Percentiles rank a stretch among this genome's conserved stretches.
Conservation (phyloP, 2,113 vertebrate species). For the Cyprinus carpio region DNA sequence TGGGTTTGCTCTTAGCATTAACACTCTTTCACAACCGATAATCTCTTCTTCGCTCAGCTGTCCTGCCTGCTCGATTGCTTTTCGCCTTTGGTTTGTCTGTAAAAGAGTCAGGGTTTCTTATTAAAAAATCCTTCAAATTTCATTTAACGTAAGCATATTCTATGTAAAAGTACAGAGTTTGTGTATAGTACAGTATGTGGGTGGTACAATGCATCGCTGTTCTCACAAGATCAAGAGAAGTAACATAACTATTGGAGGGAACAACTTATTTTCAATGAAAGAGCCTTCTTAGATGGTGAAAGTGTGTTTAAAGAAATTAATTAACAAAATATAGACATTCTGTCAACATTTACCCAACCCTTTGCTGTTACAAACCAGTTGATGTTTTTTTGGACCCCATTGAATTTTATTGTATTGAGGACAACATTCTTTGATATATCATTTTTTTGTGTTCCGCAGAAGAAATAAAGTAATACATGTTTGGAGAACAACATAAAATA, state of each 20-base stretch:
- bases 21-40: neutral
- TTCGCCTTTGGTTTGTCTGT: neutral
- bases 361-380: neutral
- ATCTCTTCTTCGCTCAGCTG: neutral
- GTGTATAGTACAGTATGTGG: neutral
- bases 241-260: neutral
- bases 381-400: neutral
- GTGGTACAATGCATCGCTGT: too few species aligned
- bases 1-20: slow-evolving; percentile 15
- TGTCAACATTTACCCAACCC: neutral
- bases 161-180: neutral
- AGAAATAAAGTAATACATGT: neutral
- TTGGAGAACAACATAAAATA: neutral
- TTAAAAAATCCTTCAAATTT: neutral
- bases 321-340: neutral
- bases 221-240: neutral
- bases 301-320: neutral
- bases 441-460: neutral
- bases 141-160: neutral
- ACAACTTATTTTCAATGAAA: neutral
- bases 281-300: neutral
- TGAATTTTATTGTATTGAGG: neutral
- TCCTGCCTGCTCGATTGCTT: neutral
- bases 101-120: neutral
- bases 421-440: neutral